Evolutionary conservation across 2,888 invertebrate genomes (phyloP).

Genomic region (Volucella bombylans): DNA sequence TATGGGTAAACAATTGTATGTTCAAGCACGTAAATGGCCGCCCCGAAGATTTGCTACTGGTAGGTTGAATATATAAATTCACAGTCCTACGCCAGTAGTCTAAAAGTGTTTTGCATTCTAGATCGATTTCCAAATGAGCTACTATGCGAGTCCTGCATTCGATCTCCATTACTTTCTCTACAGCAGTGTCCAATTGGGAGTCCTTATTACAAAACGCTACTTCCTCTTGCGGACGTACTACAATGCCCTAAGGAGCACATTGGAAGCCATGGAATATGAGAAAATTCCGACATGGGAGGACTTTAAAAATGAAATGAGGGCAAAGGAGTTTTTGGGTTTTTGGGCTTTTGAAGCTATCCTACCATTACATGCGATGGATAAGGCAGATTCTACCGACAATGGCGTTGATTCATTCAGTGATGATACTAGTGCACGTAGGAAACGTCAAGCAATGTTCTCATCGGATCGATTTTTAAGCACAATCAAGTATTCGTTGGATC

Average conservation of each 20-base stretch:
- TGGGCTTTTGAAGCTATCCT: slow-evolving; percentile 69
- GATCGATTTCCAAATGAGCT: slow-evolving; percentile 73
- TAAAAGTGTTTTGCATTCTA: slow-evolving; percentile 24
- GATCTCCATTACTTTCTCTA: slow-evolving; percentile 74
- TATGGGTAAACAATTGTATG: slow-evolving; percentile 82
- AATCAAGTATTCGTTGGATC: slow-evolving; percentile 66
- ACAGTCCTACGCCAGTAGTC: not conserved
- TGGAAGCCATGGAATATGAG: slow-evolving; percentile 59
- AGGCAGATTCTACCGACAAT: slow-evolving; percentile 59
- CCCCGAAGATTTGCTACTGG: slow-evolving; percentile 79
- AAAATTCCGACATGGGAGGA: slow-evolving; percentile 67
- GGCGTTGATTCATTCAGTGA: slow-evolving; percentile 64
- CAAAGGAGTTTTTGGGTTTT: slow-evolving; percentile 73
- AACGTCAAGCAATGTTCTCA: slow-evolving; percentile 68
- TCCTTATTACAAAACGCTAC: slow-evolving; percentile 61
- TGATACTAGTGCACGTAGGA: slow-evolving; percentile 41
- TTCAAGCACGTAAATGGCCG: slow-evolving; percentile 78
- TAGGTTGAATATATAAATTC: slow-evolving; percentile 73
- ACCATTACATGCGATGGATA: slow-evolving; percentile 73
- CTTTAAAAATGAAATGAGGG: slow-evolving; percentile 62
- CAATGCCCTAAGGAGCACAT: slow-evolving; percentile 47
- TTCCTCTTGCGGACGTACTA: slow-evolving; percentile 61
- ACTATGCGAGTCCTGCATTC: slow-evolving; percentile 69
- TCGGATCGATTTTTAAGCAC: slow-evolving; percentile 65
- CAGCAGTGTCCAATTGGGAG: slow-evolving; percentile 65